Base-by-base conservation (phyloP, 2,888 invertebrate genomes). In the Monochamus alternatus region DNA sequence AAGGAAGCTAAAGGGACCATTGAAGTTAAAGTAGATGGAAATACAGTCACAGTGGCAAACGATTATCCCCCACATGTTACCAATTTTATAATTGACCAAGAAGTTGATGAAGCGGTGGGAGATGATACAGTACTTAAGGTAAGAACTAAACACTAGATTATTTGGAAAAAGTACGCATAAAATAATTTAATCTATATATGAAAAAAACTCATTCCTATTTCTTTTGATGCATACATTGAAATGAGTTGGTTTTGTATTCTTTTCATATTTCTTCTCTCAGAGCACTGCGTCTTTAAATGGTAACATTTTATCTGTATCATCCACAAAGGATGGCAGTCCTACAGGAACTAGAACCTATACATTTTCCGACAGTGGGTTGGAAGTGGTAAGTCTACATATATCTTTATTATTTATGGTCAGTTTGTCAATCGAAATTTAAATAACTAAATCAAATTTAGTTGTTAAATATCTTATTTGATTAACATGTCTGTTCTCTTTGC, bases 331-430 rank as follows among this genome's bases (percentile, higher is more conserved):
- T 7, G 31, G 47, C 14, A 38, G 10, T 0, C 4, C 38, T 3
- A 8, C 22, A n/a, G 44, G 44, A 32, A 73, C n/a, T n/a, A 73
- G 73, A 32, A 43, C 59, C 5, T 60, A 22, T 43, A 67, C 65
- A 10, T 73, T 73, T 32, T 47, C 58, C 47, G 60, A 68, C 12
- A 12, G 22, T 60, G 73, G 66, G 30, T 2, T 68, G 8, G 67
- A 66, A 66, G 8, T 47, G 59, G 73, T 73, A 67, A 58, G 55
- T 32, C n/a, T 38, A 38, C 22, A 22, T 22, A 22, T 22, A 22
- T 1, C 22, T 22, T 1, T 22, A 1, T 22, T 22, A 1, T 1
- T 22, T 22, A 22, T 22, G 22, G 1, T 1, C 22, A 22, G 22
- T 22, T 22, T 22, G 22, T 22, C 22, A 22, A 22, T 22, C 0